These are phyloP conservation scores for Caloenas nicobarica DNA, from an alignment of 2,113 vertebrate genomes.

Conservation along the genomic window DNA sequence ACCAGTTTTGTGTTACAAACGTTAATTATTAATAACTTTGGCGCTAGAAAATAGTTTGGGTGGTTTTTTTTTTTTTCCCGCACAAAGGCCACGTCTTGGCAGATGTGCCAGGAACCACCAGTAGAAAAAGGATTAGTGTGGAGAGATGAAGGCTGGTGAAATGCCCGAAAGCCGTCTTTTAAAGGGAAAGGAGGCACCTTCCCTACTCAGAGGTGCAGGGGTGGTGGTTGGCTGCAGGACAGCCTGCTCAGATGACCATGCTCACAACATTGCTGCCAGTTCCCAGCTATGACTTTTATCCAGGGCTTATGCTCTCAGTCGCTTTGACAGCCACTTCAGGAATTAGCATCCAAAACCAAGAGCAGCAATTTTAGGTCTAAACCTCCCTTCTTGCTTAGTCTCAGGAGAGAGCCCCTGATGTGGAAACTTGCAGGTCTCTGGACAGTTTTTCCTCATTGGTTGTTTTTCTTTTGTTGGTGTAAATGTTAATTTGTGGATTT, in stretches of 20 bases:
- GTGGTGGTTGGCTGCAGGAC: rapidly evolving
- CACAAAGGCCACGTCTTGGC: neutral
- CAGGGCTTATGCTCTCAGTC: neutral
- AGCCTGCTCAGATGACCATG: rapidly evolving
- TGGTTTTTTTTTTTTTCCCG: neutral
- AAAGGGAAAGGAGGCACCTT: neutral
- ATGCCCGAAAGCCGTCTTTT: neutral
- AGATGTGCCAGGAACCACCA: neutral
- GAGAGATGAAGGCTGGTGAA: neutral
- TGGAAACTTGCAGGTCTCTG: neutral
- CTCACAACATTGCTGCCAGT: rapidly evolving
- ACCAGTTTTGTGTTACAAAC: constrained; percentile 59
- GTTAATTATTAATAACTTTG: constrained; percentile 76
- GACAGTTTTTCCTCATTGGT: neutral
- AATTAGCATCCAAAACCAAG: neutral
- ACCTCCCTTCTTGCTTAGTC: neutral
- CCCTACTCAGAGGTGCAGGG: rapidly evolving
- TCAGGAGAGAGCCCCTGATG: rapidly evolving
- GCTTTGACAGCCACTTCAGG: neutral
- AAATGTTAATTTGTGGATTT: neutral
- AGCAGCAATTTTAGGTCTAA: rapidly evolving
- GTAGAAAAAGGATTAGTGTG: neutral
- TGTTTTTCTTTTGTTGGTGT: neutral
- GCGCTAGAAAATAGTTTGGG: constrained; percentile 17
- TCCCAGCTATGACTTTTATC: neutral